Conservation (phyloP, 2,888 invertebrate species). For the Operophtera brumata region DNA sequence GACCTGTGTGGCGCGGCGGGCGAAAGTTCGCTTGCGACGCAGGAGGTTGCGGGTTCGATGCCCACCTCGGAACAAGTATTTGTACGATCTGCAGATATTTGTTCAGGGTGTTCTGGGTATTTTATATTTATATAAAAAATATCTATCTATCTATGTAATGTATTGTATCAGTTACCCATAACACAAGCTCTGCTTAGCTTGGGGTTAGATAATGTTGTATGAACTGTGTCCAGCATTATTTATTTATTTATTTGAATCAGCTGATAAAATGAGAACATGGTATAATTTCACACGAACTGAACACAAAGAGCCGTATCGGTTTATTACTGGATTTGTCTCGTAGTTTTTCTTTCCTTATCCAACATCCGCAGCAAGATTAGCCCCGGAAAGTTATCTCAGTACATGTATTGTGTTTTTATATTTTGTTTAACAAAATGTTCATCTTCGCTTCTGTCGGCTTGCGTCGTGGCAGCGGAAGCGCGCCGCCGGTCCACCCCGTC, state of each 20-base stretch:
- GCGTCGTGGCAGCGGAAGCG: constrained; percentile 32
- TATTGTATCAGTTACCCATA: too few species aligned
- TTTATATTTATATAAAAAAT: too few species aligned
- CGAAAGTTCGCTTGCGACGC: too few species aligned
- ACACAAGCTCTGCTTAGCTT: too few species aligned
- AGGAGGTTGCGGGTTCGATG: too few species aligned
- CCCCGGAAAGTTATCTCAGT: constrained; percentile 23
- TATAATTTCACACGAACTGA: constrained; percentile 13
- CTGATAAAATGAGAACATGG: constrained; percentile 15
- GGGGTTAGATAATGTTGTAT: too few species aligned
- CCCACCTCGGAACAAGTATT: too few species aligned
- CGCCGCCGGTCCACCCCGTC: constrained; percentile 43
- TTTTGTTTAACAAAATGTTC: constrained; percentile 52
- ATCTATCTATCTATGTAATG: too few species aligned
- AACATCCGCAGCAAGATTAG: constrained; percentile 15
- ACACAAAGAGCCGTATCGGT: constrained; percentile 16
- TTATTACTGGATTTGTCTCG: constrained; percentile 9
- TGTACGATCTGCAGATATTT: too few species aligned
- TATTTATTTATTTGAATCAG: neutral
- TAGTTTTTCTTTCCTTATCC: constrained; percentile 15
- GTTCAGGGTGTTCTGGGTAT: too few species aligned
- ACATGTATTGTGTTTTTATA: constrained; percentile 22
- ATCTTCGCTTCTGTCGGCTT: constrained; percentile 42
- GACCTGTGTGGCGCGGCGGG: too few species aligned
- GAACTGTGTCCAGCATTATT: too few species aligned